These are phyloP conservation scores for Teleiodes luculella DNA, from an alignment of 2,888 invertebrate species.

Conservation along the genomic window DNA sequence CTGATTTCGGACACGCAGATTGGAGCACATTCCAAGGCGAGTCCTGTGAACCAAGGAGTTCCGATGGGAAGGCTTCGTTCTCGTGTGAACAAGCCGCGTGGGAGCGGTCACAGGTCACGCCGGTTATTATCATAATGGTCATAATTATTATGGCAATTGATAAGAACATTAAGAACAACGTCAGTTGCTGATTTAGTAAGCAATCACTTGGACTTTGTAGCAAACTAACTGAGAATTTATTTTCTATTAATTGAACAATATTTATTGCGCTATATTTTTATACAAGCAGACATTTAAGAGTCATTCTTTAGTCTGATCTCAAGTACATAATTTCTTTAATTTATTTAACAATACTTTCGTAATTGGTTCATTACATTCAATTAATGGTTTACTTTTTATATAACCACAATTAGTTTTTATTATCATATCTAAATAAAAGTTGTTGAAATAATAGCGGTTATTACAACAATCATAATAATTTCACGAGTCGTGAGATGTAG, in stretches of 20 bases:
- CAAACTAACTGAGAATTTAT: too few relatives aligned
- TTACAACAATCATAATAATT: not conserved
- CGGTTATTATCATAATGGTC: slow-evolving; percentile 49
- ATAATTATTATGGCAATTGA: not conserved
- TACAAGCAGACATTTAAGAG: too few relatives aligned
- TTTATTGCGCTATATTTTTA: too few relatives aligned
- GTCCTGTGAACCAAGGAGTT: slow-evolving; percentile 30
- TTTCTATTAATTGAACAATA: too few relatives aligned
- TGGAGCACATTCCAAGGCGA: not conserved
- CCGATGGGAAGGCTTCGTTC: slow-evolving; percentile 68
- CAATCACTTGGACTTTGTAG: too few relatives aligned
- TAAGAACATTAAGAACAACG: not conserved
- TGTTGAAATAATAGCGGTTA: not conserved
- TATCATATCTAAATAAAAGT: not conserved
- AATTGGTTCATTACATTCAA: too few relatives aligned
- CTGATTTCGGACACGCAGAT: slow-evolving; percentile 15
- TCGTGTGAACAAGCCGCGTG: slow-evolving; percentile 73
- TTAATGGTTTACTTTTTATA: too few relatives aligned
- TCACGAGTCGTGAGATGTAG: slow-evolving; percentile 35
- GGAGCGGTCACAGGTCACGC: slow-evolving; percentile 69
- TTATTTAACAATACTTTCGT: too few relatives aligned
- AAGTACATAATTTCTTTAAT: too few relatives aligned
- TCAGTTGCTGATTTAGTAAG: too few relatives aligned
- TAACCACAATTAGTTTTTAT: too few relatives aligned
- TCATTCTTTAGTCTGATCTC: too few relatives aligned